Conservation (phyloP, 2,113 vertebrate species). For the Symphodus melops region DNA sequence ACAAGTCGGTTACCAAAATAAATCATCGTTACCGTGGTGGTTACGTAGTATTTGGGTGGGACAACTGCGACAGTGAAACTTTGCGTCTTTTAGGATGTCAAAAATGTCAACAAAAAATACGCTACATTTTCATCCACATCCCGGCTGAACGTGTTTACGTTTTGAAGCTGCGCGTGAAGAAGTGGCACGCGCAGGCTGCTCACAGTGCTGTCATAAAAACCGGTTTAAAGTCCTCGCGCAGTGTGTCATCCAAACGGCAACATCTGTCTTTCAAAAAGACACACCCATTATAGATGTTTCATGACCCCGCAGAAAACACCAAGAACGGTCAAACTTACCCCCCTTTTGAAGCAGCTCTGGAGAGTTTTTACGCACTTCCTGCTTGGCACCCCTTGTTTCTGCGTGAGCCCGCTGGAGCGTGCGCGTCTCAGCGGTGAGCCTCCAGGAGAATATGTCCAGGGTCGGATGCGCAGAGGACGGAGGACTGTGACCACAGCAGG, state of each 20-base stretch:
- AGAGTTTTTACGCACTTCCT: constrained; percentile 61
- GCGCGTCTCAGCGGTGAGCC: neutral
- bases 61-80: constrained; percentile 3
- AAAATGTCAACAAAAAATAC: neutral
- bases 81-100: neutral
- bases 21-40: constrained; percentile 21
- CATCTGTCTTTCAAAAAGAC: neutral
- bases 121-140: neutral
- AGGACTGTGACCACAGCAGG: neutral
- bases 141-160: constrained; percentile 15
- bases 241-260: neutral
- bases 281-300: neutral
- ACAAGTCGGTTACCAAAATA: constrained; percentile 33
- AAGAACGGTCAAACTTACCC: constrained; percentile 43
- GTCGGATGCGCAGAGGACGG: constrained; percentile 5
- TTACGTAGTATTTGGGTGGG: constrained; percentile 8
- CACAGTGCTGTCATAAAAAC: constrained; percentile 15
- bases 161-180: constrained; percentile 4
- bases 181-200: constrained; percentile 15
- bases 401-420: no score
- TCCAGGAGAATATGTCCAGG: neutral
- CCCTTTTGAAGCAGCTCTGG: neutral
- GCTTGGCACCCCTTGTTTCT: neutral
- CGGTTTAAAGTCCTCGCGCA: neutral
- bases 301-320: neutral